Evolutionary conservation across 2,888 invertebrate species (phyloP), one percentile per base, ranked within the genome.

Genomic region (Ochropleura plecta): DNA sequence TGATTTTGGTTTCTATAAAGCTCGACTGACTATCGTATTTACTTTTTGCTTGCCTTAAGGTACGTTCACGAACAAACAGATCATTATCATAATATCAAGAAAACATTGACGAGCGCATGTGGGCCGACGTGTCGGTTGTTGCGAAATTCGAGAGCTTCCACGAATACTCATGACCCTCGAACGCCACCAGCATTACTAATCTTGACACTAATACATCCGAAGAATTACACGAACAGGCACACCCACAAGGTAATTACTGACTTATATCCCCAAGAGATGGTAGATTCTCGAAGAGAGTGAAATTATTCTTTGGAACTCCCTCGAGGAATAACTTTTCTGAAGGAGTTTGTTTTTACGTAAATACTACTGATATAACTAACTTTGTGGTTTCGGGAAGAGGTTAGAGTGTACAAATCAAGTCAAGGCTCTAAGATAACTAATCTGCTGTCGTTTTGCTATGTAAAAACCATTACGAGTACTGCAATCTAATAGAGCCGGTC

Each of bases 171-270:
- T 91, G 92, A 92, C 91, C 93, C 92, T 90, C 73, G 89, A 86
- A 91, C 92, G 91, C 88, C 77, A 90, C 86, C 88, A 89, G 91
- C 91, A 92, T 93, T 78, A 83, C 85, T 93, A 93, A 93, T 93
- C 91, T 91, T 92, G 91, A 92, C 90, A 90, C 88, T 89, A 90
- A 91, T 90, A 91, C 86, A 87, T 79, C 84, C 86, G 81, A 88
- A 88, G 83, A 86, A 85, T 82, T 79, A 81, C 85, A 81, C 62
- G 65, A 76, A 80, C 67, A 66, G 49, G 30, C 70, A 84, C 84
- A 72, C 71, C 87, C 80, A 88, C 83, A 76, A 73, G 75, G 81
- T 88, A 89, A 88, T 89, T 87, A 87, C 66, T 44, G 60, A 85
- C 62, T 81, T 74, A 70, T 78, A 75, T 82, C 76, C 78, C 65